phyloP scores from a whole-genome alignment of 2,888 invertebrate species.

The Trachelus tabidus region DNA sequence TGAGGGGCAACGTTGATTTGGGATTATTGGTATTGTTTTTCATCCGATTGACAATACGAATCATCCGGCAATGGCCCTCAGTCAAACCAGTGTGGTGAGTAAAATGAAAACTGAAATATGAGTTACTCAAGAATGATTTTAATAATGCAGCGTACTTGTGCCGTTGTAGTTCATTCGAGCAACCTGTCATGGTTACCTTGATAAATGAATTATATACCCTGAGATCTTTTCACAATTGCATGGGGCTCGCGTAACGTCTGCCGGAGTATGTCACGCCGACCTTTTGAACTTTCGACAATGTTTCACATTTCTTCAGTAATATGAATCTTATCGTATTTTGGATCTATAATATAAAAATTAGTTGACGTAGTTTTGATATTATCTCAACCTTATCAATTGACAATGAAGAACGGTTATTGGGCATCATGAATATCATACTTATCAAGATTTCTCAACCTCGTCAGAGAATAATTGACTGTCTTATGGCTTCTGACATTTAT shows the following conservation, averaged over 20 bases:
- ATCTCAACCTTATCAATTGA: neutral
- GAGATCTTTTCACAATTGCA: neutral
- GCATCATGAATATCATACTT: neutral
- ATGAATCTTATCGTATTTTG: neutral
- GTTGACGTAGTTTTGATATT: neutral
- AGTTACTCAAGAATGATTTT: neutral
- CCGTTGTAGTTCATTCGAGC: conserved; percentile 7
- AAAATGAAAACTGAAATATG: conserved; percentile 31
- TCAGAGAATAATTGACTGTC: neutral
- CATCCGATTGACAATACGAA: conserved; percentile 60
- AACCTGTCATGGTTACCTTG: conserved; percentile 24
- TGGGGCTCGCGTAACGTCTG: neutral
- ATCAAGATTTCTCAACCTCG: neutral
- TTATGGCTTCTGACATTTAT: neutral
- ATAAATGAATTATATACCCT: neutral
- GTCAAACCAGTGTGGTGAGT: conserved; percentile 77
- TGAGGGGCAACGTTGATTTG: conserved; percentile 53
- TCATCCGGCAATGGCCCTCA: conserved; percentile 73
- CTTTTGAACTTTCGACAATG: neutral
- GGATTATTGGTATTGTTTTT: conserved; percentile 61
- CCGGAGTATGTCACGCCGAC: neutral
- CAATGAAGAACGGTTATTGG: neutral
- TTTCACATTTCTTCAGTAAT: neutral
- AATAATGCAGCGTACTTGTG: conserved; percentile 16
- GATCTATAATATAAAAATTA: neutral